phyloP scores from a whole-genome alignment of 2,888 invertebrate genomes.

The Apeira syringaria region DNA sequence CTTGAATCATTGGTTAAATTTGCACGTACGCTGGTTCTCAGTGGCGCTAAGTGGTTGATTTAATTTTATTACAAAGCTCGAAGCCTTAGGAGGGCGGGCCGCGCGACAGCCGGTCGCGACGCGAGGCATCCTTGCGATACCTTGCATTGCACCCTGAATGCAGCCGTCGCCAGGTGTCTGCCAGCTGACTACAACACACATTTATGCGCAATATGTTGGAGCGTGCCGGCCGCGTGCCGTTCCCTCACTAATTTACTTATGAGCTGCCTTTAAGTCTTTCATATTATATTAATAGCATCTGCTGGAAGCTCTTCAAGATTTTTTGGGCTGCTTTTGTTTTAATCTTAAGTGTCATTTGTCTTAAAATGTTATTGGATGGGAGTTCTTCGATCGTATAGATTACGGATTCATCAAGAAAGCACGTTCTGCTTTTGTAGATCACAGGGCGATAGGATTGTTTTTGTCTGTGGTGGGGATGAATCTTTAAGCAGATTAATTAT shows the following conservation, averaged over 20 bases:
- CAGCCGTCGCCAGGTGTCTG: constrained; percentile 54
- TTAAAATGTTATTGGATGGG: too few relatives aligned
- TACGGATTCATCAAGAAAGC: too few relatives aligned
- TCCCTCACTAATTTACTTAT: constrained; percentile 37
- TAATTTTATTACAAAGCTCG: constrained; percentile 54
- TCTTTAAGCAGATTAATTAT: too few relatives aligned
- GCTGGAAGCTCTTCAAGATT: constrained; percentile 4
- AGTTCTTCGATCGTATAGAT: too few relatives aligned
- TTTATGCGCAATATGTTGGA: constrained; percentile 42
- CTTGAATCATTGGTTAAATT: too few relatives aligned
- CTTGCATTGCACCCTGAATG: constrained; percentile 3
- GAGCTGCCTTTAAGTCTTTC: constrained; percentile 35
- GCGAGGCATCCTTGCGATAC: constrained; percentile 17
- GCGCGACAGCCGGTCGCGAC: constrained; percentile 9
- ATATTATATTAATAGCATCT: constrained; percentile 20
- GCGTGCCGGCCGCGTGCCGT: constrained; percentile 70
- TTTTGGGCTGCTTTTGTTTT: neutral
- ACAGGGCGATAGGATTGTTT: too few relatives aligned
- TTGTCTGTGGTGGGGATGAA: too few relatives aligned
- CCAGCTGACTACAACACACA: constrained; percentile 56
- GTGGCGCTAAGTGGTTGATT: constrained; percentile 38
- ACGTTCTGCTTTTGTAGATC: too few relatives aligned
- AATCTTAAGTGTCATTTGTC: too few relatives aligned
- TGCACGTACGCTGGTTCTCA: constrained; percentile 21
- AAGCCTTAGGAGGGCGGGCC: constrained; percentile 50